These are phyloP conservation scores for Ischnus inquisitorius DNA, from an alignment of 2,888 invertebrate species.

Conservation along the genomic window DNA sequence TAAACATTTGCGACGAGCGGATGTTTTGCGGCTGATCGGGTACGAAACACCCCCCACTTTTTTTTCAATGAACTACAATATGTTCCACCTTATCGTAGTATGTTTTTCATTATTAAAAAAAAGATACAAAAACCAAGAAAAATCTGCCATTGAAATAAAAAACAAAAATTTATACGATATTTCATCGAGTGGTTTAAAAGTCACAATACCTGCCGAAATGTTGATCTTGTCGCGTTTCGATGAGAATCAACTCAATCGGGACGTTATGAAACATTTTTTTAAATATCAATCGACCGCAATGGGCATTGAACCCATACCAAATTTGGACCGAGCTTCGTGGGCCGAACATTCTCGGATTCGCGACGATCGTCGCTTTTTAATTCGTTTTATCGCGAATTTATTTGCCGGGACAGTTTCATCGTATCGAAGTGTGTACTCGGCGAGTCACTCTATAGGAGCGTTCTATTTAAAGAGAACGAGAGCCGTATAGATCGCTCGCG, in stretches of 20 bases:
- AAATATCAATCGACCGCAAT: too few species aligned
- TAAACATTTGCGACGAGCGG: background rate
- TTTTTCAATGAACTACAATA: background rate
- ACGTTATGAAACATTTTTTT: too few species aligned
- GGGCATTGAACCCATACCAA: background rate
- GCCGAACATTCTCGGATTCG: background rate
- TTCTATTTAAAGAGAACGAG: slow-evolving; percentile 48
- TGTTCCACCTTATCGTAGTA: too few species aligned
- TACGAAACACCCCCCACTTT: background rate
- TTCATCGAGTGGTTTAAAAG: too few species aligned
- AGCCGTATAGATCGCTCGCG: slow-evolving; percentile 7
- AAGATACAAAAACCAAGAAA: background rate
- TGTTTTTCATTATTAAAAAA: too few species aligned
- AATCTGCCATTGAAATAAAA: background rate
- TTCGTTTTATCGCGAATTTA: background rate
- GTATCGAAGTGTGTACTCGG: background rate
- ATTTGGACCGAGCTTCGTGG: background rate
- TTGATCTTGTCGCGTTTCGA: too few species aligned
- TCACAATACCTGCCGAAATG: background rate
- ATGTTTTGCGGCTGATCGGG: background rate
- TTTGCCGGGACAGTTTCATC: background rate
- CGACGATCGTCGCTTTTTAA: background rate
- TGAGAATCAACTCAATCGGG: too few species aligned
- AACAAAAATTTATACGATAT: background rate
- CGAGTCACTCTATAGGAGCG: background rate